Conservation (phyloP, 2,113 vertebrate species). For the Macrotis lagotis region DNA sequence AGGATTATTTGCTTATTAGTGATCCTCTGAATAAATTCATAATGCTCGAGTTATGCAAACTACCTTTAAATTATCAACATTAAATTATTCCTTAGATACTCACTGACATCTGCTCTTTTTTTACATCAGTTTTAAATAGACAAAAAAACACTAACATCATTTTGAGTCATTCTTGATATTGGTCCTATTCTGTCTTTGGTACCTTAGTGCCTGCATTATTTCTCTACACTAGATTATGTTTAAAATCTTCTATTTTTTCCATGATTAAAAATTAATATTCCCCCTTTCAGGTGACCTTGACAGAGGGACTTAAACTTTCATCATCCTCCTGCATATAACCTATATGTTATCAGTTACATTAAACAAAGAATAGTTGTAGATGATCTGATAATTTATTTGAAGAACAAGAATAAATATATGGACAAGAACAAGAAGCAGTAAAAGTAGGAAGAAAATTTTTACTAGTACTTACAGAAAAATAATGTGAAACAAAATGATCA, state of each 20-base stretch:
- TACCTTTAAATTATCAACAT: neutral
- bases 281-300: no score
- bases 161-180: neutral
- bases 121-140: neutral
- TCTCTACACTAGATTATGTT: no score
- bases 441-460: no score
- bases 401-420: fast-evolving
- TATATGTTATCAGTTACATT: no score
- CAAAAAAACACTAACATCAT: neutral
- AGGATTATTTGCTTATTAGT: neutral
- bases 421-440: neutral
- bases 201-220: neutral
- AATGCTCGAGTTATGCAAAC: neutral
- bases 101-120: neutral
- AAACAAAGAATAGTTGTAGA: no score
- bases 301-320: no score
- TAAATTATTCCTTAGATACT: neutral
- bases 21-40: neutral
- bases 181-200: neutral
- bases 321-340: no score
- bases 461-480: no score
- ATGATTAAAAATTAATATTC: no score
- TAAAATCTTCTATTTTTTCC: no score
- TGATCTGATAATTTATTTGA: no score
- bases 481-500: no score